phyloP scores from a whole-genome alignment of 2,888 invertebrate species.

The Troilus luridus region DNA sequence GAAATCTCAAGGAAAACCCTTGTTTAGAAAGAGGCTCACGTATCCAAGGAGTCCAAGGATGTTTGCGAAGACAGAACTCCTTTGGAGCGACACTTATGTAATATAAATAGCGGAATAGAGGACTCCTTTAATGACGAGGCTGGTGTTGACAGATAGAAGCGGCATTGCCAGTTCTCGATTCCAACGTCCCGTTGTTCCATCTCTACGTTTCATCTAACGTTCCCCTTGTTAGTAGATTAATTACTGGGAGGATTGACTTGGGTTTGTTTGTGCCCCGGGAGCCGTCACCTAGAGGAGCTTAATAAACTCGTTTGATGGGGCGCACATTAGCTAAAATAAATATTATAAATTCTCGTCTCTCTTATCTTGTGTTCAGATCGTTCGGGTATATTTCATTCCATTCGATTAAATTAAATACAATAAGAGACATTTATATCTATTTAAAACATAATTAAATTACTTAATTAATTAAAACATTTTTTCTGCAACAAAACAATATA shows the following conservation, averaged over 20 bases:
- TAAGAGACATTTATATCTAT: too few species aligned
- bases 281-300: not conserved
- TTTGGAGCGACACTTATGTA: not conserved
- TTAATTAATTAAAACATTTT: too few species aligned
- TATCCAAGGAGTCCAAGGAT: not conserved
- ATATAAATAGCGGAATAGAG: not conserved
- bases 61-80: not conserved
- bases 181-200: not conserved
- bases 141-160: not conserved
- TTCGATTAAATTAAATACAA: too few species aligned
- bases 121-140: conserved; percentile 4
- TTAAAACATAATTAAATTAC: too few species aligned
- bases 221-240: not conserved
- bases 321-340: not conserved
- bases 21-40: not conserved
- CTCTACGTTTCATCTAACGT: not conserved
- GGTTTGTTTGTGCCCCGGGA: not conserved
- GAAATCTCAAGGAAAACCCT: not conserved
- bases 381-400: too few species aligned
- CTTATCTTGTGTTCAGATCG: too few species aligned
- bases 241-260: not conserved
- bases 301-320: not conserved
- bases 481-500: too few species aligned
- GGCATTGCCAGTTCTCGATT: not conserved
- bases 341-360: not conserved